Base-by-base conservation (phyloP, 2,888 invertebrate species). In the Ormyrus pomaceus region DNA sequence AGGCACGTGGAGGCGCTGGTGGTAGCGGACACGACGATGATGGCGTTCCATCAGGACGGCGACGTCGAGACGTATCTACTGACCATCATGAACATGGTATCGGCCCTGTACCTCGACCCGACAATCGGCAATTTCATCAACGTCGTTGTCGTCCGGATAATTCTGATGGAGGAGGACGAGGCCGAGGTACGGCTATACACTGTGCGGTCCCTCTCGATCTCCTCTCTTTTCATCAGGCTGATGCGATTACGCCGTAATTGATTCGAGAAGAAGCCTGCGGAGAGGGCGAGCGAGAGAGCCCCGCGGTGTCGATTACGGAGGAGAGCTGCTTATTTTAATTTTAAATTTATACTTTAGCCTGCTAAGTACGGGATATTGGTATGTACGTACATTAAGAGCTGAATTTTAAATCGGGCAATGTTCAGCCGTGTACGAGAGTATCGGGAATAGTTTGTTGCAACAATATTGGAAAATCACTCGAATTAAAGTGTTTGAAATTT, bases 71-170 rank as follows among this genome's bases (percentile, higher is more conserved):
- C 95, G 7, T 97, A 98, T 91, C 93, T 98, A 50, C 92, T 98
- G 73, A 97, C 97, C 72, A 95, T 98, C 84, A 97, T 97, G 96
- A 98, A 97, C 90, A 97, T 97, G 96, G 97, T 93, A 80, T 95
- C 96, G 6, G 93, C 95, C 2, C 91, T 96, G n/a, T 96, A 96
- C 90, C 95, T 95, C 92, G 96, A 96, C 87, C 96, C 97, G 6
- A 95, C 95, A 73, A 96, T 98, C 85, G 97, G 97, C 70, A 97
- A 97, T 91, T 95, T 95, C 88, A 95, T 98, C 86, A 96, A 97
- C 90, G 94, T 98, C 80, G 95, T 96, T n/a, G 95, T 98, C 56
- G 97, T 97, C 11, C 94, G 95, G 88, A 95, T 97, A 68, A 94
- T 97, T 83, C 92, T 96, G 46, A 92, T 97, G 82, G 95, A 96